These are phyloP conservation scores for Pardosa pseudoannulata DNA, from an alignment of 2,888 invertebrate species.

Conservation along the genomic window DNA sequence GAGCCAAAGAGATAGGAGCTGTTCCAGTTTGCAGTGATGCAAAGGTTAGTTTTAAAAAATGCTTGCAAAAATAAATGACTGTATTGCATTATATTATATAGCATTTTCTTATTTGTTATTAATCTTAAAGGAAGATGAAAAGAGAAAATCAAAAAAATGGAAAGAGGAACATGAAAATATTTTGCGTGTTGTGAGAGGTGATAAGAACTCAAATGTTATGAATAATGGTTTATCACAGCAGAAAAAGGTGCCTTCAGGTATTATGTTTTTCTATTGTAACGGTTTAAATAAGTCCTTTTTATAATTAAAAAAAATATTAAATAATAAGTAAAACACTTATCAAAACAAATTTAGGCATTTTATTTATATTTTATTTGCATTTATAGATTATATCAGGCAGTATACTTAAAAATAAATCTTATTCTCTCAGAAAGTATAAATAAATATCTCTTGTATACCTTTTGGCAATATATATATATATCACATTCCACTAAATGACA, in stretches of 20 bases:
- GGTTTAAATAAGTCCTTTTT: too few relatives aligned
- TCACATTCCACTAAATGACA: too few relatives aligned
- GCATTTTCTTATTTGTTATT: not conserved
- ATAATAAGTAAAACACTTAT: too few relatives aligned
- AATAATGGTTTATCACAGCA: conserved; percentile 43
- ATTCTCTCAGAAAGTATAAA: too few relatives aligned
- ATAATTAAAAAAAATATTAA: too few relatives aligned
- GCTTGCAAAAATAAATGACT: not conserved
- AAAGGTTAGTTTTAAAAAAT: conserved; percentile 3
- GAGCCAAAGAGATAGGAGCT: conserved; percentile 37
- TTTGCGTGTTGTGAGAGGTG: not conserved
- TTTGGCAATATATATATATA: too few relatives aligned
- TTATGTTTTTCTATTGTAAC: not conserved
- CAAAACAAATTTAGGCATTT: too few relatives aligned
- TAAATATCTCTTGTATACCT: too few relatives aligned
- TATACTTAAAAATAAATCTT: too few relatives aligned
- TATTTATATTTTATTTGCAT: too few relatives aligned
- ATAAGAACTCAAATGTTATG: conserved; percentile 11
- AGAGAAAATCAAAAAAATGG: conserved; percentile 17
- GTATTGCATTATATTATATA: not conserved
- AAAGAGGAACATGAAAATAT: conserved; percentile 35
- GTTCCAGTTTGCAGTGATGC: conserved; percentile 17
- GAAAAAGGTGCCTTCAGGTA: conserved; percentile 29
- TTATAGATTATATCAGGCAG: too few relatives aligned
- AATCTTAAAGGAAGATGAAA: conserved; percentile 8